Percentiles rank a stretch among this genome's conserved stretches.
Conservation (phyloP, 2,797 vertebrate genomes). For the Eutrigla gurnardus region DNA sequence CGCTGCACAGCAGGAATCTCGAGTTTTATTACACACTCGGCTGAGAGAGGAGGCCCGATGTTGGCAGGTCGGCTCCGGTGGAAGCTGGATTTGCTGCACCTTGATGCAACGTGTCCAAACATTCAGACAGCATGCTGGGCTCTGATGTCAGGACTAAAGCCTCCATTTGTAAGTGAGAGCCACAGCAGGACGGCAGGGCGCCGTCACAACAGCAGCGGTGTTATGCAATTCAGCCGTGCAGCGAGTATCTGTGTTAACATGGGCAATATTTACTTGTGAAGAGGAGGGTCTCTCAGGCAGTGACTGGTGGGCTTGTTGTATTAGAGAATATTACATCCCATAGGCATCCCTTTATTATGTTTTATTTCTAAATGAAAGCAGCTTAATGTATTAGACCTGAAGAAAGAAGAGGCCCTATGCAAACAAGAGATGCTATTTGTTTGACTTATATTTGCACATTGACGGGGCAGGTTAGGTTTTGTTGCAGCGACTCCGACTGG, state of each 20-base stretch:
- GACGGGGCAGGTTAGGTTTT: neutral
- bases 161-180: slow-evolving; percentile 22
- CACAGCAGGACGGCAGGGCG: slow-evolving; percentile 16
- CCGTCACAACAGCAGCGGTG: slow-evolving; percentile 3
- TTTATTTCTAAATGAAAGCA: neutral
- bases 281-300: neutral
- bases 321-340: neutral
- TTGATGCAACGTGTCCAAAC: slow-evolving; percentile 37
- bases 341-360: neutral
- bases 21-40: slow-evolving; percentile 39
- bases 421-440: neutral
- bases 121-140: slow-evolving; percentile 32
- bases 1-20: slow-evolving; percentile 40
- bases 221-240: slow-evolving; percentile 48
- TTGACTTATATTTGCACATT: neutral
- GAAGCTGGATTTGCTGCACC: slow-evolving; percentile 52
- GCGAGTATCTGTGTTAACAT: slow-evolving; percentile 16
- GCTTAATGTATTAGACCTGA: neutral
- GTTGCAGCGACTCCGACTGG: neutral
- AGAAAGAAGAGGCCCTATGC: neutral
- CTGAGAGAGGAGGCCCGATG: slow-evolving; percentile 31
- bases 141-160: slow-evolving; percentile 35
- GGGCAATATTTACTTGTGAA: slow-evolving; percentile 8
- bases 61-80: slow-evolving; percentile 14
- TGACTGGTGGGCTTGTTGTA: neutral